These are phyloP conservation scores for Trissolcus japonicus DNA, from an alignment of 2,888 invertebrate species.

Conservation along the genomic window DNA sequence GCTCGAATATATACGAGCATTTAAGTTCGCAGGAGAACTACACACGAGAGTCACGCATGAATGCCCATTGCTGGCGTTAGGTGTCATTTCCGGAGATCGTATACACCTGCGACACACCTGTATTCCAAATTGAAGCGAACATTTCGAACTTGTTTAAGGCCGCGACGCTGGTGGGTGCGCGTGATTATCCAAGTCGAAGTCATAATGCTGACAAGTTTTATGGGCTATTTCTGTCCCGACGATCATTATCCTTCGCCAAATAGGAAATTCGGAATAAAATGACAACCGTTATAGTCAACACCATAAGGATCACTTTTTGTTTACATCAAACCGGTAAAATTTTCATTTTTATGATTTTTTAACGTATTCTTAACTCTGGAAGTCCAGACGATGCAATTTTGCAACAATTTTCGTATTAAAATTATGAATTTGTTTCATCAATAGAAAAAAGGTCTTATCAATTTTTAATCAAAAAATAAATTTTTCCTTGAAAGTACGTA, in stretches of 20 bases:
- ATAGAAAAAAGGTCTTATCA: too few species aligned
- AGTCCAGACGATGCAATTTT: too few species aligned
- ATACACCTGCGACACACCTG: constrained; percentile 55
- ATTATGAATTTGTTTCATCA: too few species aligned
- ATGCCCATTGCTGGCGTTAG: constrained; percentile 44
- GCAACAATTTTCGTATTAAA: too few species aligned
- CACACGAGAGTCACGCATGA: constrained; percentile 40
- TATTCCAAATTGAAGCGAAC: constrained; percentile 20
- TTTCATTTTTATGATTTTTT: too few species aligned
- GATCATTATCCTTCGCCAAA: background rate
- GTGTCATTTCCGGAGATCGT: constrained; percentile 50
- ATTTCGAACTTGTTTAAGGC: constrained; percentile 11
- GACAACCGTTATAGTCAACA: too few species aligned
- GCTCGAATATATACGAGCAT: constrained; percentile 40
- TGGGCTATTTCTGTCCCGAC: background rate
- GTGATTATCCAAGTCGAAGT: constrained; percentile 1
- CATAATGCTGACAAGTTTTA: constrained; percentile 12
- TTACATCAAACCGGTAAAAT: too few species aligned
- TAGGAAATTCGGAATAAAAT: background rate
- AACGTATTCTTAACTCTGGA: too few species aligned
- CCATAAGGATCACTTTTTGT: too few species aligned
- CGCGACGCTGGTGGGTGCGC: background rate
- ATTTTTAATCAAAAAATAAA: background rate
- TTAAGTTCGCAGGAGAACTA: constrained; percentile 41
- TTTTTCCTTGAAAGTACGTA: background rate